phyloP scores from a whole-genome alignment of 2,888 invertebrate genomes.

The Rhingia campestris region DNA sequence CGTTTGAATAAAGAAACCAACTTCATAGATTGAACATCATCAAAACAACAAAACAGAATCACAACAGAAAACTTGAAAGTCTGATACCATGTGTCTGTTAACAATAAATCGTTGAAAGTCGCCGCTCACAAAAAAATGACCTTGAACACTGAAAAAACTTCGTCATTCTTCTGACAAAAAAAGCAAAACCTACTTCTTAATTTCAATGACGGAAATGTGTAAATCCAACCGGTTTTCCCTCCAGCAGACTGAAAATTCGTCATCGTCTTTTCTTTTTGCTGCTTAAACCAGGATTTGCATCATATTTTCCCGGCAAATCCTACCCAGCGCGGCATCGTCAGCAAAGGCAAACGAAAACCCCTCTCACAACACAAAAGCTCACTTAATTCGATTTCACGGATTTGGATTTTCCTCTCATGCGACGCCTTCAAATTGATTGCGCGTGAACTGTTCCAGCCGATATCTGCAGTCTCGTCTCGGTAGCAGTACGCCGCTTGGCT shows the following conservation, averaged over 20 bases:
- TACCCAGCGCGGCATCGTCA: neutral
- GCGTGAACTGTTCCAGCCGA: conserved; percentile 53
- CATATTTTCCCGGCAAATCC: conserved; percentile 12
- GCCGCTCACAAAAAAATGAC: no score
- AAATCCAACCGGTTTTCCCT: conserved; percentile 57
- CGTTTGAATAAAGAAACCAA: no score
- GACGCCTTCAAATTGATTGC: conserved; percentile 61
- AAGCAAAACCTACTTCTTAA: neutral
- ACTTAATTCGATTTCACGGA: conserved; percentile 72
- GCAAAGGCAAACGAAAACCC: conserved; percentile 31
- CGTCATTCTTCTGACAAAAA: conserved; percentile 5
- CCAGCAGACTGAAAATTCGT: conserved; percentile 20
- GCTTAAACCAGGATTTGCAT: conserved; percentile 38
- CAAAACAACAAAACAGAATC: no score
- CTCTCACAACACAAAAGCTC: conserved; percentile 67
- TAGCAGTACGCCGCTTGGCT: conserved; percentile 31
- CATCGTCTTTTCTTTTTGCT: neutral
- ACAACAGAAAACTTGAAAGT: no score
- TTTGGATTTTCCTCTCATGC: conserved; percentile 40
- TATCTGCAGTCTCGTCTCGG: conserved; percentile 14
- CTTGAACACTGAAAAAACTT: no score
- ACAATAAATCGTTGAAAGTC: no score
- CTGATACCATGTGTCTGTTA: no score
- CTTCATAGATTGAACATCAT: no score
- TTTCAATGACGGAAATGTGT: conserved; percentile 33